Base-by-base conservation (phyloP, 2,113 vertebrate genomes). In the Anguilla rostrata region DNA sequence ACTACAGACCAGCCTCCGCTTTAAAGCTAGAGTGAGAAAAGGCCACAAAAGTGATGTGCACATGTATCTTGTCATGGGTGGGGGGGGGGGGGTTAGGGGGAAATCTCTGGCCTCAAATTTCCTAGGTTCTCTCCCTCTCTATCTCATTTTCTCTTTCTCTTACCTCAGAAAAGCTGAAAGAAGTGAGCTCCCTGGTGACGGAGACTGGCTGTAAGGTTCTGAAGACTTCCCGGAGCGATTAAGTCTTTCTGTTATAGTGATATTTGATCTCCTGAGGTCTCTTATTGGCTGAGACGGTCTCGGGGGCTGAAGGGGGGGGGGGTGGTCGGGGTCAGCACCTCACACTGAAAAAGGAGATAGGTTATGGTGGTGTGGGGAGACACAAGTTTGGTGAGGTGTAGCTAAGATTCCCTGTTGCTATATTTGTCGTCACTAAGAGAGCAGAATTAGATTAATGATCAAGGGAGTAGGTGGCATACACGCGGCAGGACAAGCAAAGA, bases 201-300 rank as follows among this genome's bases (percentile, higher is more conserved):
- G 88, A 93, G 91, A 95, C 91, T 49, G 94, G 95, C 93, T 93
- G 94, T 94, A 92, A 93, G 94, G 93, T 92, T 95, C 95, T 96
- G 96, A 94, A 79, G 94, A 95, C 92, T 87, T 89, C 91, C 95
- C 93, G 81, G 87, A 79, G 94, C 91, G 94, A 94, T 92, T 95
- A 92, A 88, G 91, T 93, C 94, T 94, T 94, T 94, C 89, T 96
- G 95, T 98, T 99, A 98, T 98, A 98, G 95, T 95, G 97, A 98
- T 95, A 98, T 91, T 89, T 81, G 97, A 98, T 96, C 96, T 82
- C 60, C 86, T 87, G 86, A 16, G 89, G 88, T 79, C 90, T 91
- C 95, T 87, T 84, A 98, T 98, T 98, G 98, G 98, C 87, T 86
- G 46, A 84, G 82, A 85, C n/a, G n/a, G 43, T n/a, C 14, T 86